Evolutionary conservation across 2,797 vertebrate species (phyloP).

Genomic region (Pygocentrus nattereri): DNA sequence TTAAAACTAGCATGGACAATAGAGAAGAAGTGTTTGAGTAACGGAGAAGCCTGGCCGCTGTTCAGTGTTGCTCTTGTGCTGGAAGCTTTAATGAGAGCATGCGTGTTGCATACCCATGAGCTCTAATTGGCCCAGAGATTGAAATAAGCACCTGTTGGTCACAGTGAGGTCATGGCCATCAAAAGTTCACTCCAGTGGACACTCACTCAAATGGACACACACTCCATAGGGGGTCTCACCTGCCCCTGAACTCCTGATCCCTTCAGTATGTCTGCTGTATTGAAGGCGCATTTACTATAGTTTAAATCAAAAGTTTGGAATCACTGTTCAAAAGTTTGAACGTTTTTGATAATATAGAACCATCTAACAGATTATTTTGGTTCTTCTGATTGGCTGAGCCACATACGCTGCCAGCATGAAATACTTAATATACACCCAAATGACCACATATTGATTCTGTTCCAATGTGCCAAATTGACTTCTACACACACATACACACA

Average conservation of each 20-base stretch:
- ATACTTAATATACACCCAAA: too few relatives aligned
- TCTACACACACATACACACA: too few relatives aligned
- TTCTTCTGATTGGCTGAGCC: background rate
- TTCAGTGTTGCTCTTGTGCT: constrained; percentile 10
- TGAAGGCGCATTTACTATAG: constrained; percentile 37
- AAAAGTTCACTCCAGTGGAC: constrained; percentile 16
- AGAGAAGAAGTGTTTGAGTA: constrained; percentile 34
- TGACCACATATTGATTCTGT: too few relatives aligned
- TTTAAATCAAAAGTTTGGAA: background rate
- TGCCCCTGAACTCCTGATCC: constrained; percentile 50
- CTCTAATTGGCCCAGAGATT: constrained; percentile 64
- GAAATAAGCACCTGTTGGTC: constrained; percentile 61
- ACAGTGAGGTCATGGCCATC: constrained; percentile 41
- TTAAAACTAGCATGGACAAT: constrained; percentile 46
- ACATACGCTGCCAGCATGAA: too few relatives aligned
- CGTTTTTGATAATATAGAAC: background rate
- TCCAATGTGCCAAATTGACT: too few relatives aligned
- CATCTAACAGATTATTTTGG: background rate
- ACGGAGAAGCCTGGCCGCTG: constrained; percentile 28
- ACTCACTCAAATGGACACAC: constrained; percentile 44
- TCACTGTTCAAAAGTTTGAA: too few relatives aligned
- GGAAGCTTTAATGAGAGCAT: constrained; percentile 62
- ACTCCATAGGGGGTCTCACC: constrained; percentile 43
- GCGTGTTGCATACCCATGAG: constrained; percentile 58
- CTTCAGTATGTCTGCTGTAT: constrained; percentile 30